Evolutionary conservation across 2,113 vertebrate species (phyloP), one percentile per base, ranked within the genome.

Genomic region (Asarcornis scutulata): DNA sequence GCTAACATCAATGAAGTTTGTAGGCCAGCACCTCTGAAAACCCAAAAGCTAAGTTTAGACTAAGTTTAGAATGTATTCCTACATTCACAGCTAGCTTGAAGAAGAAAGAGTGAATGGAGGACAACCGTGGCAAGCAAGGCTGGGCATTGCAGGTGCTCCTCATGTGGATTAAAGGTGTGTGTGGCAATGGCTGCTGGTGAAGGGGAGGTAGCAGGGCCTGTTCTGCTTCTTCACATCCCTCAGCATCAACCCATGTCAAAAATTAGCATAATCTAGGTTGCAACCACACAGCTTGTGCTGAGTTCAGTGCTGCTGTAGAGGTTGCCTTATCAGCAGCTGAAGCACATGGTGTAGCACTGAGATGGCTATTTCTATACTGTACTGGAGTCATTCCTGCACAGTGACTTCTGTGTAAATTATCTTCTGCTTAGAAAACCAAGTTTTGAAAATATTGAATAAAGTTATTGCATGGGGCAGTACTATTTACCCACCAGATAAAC

Each of bases 11-110:
- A 42, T 83, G 71, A 91, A 59, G 82, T 94, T 95, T 94, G 62
- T 89, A 92, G 94, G 91, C 93, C 94, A 89, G 53, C 44, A 63
- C 27, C 79, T 83, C 75, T 83, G 63, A 71, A 93, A 87, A 88
- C 50, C 5, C 10, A 66, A 50, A 89, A n/a, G 36, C 63, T 69
- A 74, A 91, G 55, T 80, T 89, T 86, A 71, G 79, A 40, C 31
- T 0, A 40, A 40, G 13, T 40, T 40, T 40, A 40, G 12, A 88
- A 31, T 16, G 7, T 66, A 34, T 68, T 87, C 20, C 59, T 66
- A 13, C 14, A 26, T 11, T 66, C 53, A 44, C 44, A 73, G 26
- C 8, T 80, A 88, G 29, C 17, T 88, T 59, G 60, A 23, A 11
- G 27, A 48, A 66, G 53, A 66, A 68, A 23, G 3, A 67, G 4